A percentile compares a stretch with the other conserved stretches of the same genome.
These are phyloP conservation scores for Belgica antarctica DNA, from an alignment of 2,888 invertebrate genomes.

Conservation along the genomic window DNA sequence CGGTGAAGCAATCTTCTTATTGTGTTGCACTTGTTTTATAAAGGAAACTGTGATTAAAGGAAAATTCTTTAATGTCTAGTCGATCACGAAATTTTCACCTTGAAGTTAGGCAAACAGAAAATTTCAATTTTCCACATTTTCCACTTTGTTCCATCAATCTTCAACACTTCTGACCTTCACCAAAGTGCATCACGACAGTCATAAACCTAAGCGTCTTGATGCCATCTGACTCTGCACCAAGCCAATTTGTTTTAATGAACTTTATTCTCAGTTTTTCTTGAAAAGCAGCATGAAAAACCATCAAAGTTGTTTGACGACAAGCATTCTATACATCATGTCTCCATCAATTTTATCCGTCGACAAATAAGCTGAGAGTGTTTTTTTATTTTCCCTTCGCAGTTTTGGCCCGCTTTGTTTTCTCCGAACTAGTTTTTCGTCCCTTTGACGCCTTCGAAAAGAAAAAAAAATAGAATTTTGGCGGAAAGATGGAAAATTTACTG, in stretches of 20 bases:
- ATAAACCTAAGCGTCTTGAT: no score
- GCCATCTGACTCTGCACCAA: not conserved
- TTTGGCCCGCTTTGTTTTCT: not conserved
- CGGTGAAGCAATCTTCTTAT: no score
- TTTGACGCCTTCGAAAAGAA: not conserved
- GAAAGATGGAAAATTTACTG: not conserved
- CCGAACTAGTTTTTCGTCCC: not conserved
- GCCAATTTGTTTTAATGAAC: constrained; percentile 16
- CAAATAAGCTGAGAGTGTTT: not conserved
- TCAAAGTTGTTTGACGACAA: constrained; percentile 12
- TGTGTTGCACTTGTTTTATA: no score
- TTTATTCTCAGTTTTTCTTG: not conserved
- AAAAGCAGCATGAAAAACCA: not conserved
- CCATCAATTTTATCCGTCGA: constrained; percentile 12
- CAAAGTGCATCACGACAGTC: no score
- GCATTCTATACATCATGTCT: constrained; percentile 25
- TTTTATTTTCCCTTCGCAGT: not conserved
- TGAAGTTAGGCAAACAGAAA: no score
- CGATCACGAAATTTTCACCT: no score
- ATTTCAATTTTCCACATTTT: no score
- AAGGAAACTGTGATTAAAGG: no score
- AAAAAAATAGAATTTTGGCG: not conserved
- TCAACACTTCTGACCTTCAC: no score
- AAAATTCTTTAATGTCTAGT: no score
- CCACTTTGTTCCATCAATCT: no score